Base-by-base conservation (phyloP, 2,797 vertebrate species). In the Catostomus latipinnis region DNA sequence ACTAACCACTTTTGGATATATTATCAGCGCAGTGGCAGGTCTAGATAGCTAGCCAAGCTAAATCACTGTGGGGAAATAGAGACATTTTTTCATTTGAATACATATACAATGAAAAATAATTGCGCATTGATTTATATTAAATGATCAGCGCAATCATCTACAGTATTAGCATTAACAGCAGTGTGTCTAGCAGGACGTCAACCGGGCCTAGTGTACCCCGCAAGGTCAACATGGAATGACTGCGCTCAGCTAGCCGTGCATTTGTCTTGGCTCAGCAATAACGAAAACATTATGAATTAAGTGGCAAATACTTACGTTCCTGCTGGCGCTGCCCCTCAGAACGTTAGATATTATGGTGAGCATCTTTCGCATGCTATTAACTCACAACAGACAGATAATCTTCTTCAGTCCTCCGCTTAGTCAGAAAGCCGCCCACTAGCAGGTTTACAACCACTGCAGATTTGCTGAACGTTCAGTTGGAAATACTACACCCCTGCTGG, bases 341-440 rank as follows among this genome's bases (percentile, higher is more conserved):
- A 93, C 91, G 62, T 86, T 92, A 14, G 89, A 90, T 52, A 95
- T 90, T 58, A 90, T 89, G 71, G 89, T 81, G 82, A 95, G 85
- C 94, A 95, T 95, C 87, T 92, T 94, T 84, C 60, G 71, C 88
- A 89, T 89, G 43, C 73, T 88, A 86, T 34, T 72, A 43, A 49
- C 43, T 9, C 52, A n/a, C 60, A 48, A 60, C 77, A 65, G 52
- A 72, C 34, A 56, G 57, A 48, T 0, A 14, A 65, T 57, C 69
- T 63, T 57, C 48, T 54, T 56, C 60, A 14, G 43, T 10, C 16
- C 60, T 53, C 7, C 22, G 46, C 49, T 9, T n/a, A 45, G 61
- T 22, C 11, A 62, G 49, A 53, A 52, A 43, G 0, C 63, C 11
- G 12, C 14, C 13, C 11, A 56, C 1, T 0, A 57, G 0, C 14